A percentile compares a stretch with the other conserved stretches of the same genome.
Conservation (phyloP, 1,140 invertebrate species). For the Lucilia sericata region DNA sequence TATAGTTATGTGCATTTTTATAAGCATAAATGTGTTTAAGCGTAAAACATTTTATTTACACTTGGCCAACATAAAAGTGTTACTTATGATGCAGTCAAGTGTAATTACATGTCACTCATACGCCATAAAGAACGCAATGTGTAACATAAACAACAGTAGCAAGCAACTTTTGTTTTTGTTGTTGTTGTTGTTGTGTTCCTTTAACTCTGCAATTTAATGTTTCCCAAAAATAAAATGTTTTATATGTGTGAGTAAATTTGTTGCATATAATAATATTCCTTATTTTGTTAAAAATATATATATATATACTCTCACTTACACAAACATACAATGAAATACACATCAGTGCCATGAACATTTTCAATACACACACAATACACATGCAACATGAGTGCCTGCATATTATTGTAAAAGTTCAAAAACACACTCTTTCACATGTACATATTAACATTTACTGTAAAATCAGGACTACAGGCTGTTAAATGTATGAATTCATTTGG, state of each 20-base stretch:
- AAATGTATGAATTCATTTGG: no score
- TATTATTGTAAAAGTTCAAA: conserved; percentile 38
- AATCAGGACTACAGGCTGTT: no score
- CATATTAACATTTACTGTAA: neutral
- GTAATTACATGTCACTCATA: conserved; percentile 42
- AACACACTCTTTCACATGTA: neutral
- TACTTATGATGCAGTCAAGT: conserved; percentile 42
- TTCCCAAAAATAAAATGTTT: neutral
- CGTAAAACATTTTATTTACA: conserved; percentile 32
- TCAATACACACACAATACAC: neutral
- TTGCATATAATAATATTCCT: neutral
- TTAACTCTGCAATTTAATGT: neutral
- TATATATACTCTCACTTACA: conserved; percentile 4
- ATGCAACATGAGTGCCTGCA: neutral
- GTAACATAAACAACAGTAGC: neutral
- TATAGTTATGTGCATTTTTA: no score
- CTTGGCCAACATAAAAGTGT: conserved; percentile 41
- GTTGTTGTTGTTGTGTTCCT: neutral
- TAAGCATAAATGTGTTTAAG: neutral
- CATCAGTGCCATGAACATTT: neutral
- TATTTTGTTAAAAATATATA: neutral
- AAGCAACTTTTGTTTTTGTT: neutral
- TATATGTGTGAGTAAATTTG: neutral
- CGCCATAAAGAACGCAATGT: conserved; percentile 31
- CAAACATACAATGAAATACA: neutral